Evolutionary conservation across 2,113 vertebrate genomes (phyloP).

Genomic region (Stigmatopora argus): DNA sequence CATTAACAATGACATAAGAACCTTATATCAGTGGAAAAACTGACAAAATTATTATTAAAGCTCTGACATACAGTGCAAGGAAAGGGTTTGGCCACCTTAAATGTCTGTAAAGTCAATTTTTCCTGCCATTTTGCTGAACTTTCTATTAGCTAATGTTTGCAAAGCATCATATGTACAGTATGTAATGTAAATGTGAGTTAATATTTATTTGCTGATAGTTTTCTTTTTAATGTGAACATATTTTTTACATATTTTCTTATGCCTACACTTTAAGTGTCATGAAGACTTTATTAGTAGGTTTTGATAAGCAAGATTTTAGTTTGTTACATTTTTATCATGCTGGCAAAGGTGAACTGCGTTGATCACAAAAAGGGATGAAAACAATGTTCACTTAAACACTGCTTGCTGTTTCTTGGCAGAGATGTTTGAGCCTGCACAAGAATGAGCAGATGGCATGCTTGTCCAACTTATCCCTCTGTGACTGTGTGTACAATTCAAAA

Average conservation of each 20-base stretch:
- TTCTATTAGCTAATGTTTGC: slow-evolving; percentile 47
- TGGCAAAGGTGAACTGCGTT: slow-evolving; percentile 43
- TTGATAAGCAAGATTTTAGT: slow-evolving; percentile 66
- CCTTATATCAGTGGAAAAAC: too few relatives aligned
- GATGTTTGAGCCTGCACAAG: slow-evolving; percentile 11
- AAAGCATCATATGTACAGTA: slow-evolving; percentile 38
- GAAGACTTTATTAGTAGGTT: slow-evolving; percentile 66
- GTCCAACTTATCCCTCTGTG: slow-evolving; percentile 26
- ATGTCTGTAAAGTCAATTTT: too few relatives aligned
- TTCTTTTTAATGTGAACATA: slow-evolving; percentile 65
- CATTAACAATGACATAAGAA: too few relatives aligned
- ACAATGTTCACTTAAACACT: slow-evolving; percentile 42
- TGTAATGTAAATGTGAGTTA: slow-evolving; percentile 54
- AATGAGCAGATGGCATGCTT: slow-evolving; percentile 37
- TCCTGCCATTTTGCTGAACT: slow-evolving; percentile 17
- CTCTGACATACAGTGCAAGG: too few relatives aligned
- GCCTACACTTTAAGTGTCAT: slow-evolving; percentile 66
- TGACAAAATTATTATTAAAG: too few relatives aligned
- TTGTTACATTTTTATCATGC: slow-evolving; percentile 56
- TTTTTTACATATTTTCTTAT: slow-evolving; percentile 63
- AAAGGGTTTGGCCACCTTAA: too few relatives aligned
- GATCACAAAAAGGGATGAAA: slow-evolving; percentile 32
- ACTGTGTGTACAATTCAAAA: slow-evolving; percentile 24
- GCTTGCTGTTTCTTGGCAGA: slow-evolving; percentile 38
- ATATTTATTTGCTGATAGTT: slow-evolving; percentile 55